Conservation (phyloP, 2,797 vertebrate species). For the Oophaga sylvatica region DNA sequence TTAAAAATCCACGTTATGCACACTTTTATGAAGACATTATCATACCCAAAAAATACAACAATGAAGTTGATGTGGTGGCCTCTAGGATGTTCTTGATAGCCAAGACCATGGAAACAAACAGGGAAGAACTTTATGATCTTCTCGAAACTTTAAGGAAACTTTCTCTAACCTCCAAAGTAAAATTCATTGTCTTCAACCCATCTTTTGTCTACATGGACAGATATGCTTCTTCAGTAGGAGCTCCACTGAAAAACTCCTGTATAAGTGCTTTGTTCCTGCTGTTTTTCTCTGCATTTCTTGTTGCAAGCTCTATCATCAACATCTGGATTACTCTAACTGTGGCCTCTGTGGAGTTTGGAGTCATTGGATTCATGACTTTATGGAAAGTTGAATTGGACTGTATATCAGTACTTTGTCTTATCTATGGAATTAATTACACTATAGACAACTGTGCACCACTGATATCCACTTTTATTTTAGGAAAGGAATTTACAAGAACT, state of each 20-base stretch:
- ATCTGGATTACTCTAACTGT: slow-evolving; percentile 94
- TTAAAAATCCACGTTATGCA: slow-evolving; percentile 87
- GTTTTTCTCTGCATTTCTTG: slow-evolving; percentile 93
- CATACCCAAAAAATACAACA: slow-evolving; percentile 90
- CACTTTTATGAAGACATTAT: slow-evolving; percentile 98
- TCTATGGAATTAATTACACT: slow-evolving; percentile 93
- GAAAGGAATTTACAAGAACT: slow-evolving; percentile 93
- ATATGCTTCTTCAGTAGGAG: slow-evolving; percentile 92
- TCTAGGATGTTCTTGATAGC: slow-evolving; percentile 96
- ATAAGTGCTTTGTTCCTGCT: slow-evolving; percentile 96
- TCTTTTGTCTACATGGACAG: slow-evolving; percentile 98
- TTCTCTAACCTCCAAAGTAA: slow-evolving; percentile 94
- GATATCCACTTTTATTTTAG: slow-evolving; percentile 92
- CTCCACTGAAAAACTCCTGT: slow-evolving; percentile 94
- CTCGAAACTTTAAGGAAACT: slow-evolving; percentile 94
- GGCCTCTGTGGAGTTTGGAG: slow-evolving; percentile 95
- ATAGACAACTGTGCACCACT: slow-evolving; percentile 94
- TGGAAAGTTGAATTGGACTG: slow-evolving; percentile 98
- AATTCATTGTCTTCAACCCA: slow-evolving; percentile 98
- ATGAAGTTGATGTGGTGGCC: slow-evolving; percentile 90
- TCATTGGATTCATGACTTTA: slow-evolving; percentile 97
- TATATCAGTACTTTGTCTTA: slow-evolving; percentile 94
- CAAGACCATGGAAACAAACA: slow-evolving; percentile 96
- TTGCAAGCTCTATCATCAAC: slow-evolving; percentile 92
- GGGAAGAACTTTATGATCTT: slow-evolving; percentile 95